Conservation (phyloP, 2,888 invertebrate genomes). For the Pediacus dermestoides region DNA sequence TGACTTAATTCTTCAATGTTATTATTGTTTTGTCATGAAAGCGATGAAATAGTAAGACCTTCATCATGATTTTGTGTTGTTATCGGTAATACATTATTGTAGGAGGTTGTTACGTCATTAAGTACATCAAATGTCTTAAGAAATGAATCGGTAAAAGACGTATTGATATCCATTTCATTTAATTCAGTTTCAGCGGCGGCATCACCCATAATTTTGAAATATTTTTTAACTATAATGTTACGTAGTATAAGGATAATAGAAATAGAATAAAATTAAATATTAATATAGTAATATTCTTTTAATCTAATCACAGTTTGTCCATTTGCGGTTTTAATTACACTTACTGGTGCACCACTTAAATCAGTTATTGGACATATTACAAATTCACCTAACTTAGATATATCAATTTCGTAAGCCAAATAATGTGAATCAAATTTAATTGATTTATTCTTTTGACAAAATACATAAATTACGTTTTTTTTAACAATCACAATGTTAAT, state of each 20-base stretch:
- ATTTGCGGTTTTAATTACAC: constrained; percentile 11
- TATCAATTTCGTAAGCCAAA: constrained; percentile 13
- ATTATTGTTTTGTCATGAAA: background rate
- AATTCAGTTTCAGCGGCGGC: constrained; percentile 1
- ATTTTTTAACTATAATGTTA: constrained; percentile 1
- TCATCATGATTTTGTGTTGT: background rate
- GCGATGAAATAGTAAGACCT: background rate
- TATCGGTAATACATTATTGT: constrained; percentile 1
- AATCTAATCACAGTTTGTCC: constrained; percentile 8
- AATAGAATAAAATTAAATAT: constrained; percentile 5
- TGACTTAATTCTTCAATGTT: background rate
- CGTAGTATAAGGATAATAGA: background rate
- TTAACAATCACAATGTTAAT: constrained; percentile 9
- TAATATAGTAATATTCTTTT: constrained; percentile 9
- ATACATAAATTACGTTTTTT: constrained; percentile 7
- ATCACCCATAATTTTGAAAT: constrained; percentile 1
- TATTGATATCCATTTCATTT: constrained; percentile 1
- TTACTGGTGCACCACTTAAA: constrained; percentile 6
- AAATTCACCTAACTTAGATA: constrained; percentile 10
- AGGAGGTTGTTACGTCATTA: constrained; percentile 1
- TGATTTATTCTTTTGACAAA: constrained; percentile 8
- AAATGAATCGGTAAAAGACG: constrained; percentile 1
- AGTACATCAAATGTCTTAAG: background rate
- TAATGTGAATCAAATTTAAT: constrained; percentile 8
- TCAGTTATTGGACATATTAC: constrained; percentile 5